These are phyloP conservation scores for Trilocha varians DNA, from an alignment of 2,888 invertebrate genomes.

Conservation along the genomic window DNA sequence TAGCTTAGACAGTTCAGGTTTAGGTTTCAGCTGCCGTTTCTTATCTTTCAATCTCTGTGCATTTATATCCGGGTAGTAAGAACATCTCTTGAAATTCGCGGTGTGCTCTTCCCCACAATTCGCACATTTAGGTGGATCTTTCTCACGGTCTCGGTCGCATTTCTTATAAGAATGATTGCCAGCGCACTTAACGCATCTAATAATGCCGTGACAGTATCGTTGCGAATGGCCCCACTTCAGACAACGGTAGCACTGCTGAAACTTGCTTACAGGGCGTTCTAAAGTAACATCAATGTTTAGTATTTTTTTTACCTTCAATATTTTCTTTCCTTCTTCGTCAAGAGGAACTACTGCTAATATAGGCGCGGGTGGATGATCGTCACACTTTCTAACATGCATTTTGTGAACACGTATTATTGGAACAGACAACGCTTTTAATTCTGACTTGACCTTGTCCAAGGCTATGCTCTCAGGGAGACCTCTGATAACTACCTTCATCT, in stretches of 20 bases:
- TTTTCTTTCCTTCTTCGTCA: constrained; percentile 25
- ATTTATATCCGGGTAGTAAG: constrained; percentile 22
- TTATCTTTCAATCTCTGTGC: constrained; percentile 9
- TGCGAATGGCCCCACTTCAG: constrained; percentile 57
- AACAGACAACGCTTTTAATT: constrained; percentile 29
- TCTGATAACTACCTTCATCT: constrained; percentile 41
- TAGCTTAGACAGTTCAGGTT: constrained; percentile 3
- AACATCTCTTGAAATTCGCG: constrained; percentile 38
- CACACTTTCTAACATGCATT: constrained; percentile 30
- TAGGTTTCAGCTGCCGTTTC: constrained; percentile 6
- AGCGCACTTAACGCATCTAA: constrained; percentile 54
- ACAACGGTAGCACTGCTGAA: constrained; percentile 49
- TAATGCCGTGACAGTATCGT: constrained; percentile 37
- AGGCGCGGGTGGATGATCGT: constrained; percentile 22
- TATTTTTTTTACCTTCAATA: constrained; percentile 28
- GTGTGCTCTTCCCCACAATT: constrained; percentile 43
- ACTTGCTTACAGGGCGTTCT: constrained; percentile 35
- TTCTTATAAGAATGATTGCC: constrained; percentile 38
- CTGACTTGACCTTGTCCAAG: constrained; percentile 26
- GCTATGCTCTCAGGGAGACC: constrained; percentile 33
- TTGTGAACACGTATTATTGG: constrained; percentile 39
- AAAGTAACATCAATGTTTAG: constrained; percentile 31
- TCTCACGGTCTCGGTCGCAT: constrained; percentile 26
- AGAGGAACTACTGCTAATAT: constrained; percentile 37
- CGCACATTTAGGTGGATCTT: constrained; percentile 37